These are phyloP conservation scores for Scaptomyza parva DNA, from an alignment of 2,888 invertebrate genomes.

Conservation along the genomic window DNA sequence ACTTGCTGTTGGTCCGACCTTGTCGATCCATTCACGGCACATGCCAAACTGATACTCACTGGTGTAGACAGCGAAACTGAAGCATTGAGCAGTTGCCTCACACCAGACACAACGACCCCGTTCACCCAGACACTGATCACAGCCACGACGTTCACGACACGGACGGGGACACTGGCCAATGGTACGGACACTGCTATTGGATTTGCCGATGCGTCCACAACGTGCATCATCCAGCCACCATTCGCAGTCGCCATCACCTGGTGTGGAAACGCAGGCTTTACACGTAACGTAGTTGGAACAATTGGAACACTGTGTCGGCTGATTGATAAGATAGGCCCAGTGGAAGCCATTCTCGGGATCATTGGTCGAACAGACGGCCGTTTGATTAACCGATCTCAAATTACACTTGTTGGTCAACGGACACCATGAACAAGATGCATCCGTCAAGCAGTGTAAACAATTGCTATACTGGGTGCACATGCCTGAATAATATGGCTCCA, in stretches of 20 bases:
- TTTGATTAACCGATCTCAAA: conserved; percentile 89
- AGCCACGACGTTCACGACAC: conserved; percentile 91
- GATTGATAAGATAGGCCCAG: conserved; percentile 93
- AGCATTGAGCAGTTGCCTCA: conserved; percentile 95
- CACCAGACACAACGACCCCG: conserved; percentile 98
- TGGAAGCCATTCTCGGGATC: conserved; percentile 82
- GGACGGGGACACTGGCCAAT: conserved; percentile 91
- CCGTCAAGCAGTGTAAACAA: conserved; percentile 94
- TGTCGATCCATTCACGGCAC: conserved; percentile 97
- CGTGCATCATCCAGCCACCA: conserved; percentile 96
- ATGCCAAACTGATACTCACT: conserved; percentile 97
- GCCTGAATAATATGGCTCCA: conserved; percentile 94
- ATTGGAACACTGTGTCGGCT: conserved; percentile 93
- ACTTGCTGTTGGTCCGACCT: conserved; percentile 85
- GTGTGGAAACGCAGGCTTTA: conserved; percentile 91
- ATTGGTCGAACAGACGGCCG: conserved; percentile 68
- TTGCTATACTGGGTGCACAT: conserved; percentile 91
- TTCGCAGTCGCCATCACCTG: conserved; percentile 90
- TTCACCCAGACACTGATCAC: conserved; percentile 93
- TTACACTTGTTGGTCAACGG: conserved; percentile 90
- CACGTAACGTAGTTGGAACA: conserved; percentile 96
- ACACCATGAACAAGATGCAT: conserved; percentile 97
- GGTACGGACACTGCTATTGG: conserved; percentile 88
- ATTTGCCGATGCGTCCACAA: conserved; percentile 92
- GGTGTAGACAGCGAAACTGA: conserved; percentile 97